A percentile compares a stretch with the other conserved stretches of the same genome.
Conservation (phyloP, 2,888 invertebrate genomes). For the Eupithecia subfuscata region DNA sequence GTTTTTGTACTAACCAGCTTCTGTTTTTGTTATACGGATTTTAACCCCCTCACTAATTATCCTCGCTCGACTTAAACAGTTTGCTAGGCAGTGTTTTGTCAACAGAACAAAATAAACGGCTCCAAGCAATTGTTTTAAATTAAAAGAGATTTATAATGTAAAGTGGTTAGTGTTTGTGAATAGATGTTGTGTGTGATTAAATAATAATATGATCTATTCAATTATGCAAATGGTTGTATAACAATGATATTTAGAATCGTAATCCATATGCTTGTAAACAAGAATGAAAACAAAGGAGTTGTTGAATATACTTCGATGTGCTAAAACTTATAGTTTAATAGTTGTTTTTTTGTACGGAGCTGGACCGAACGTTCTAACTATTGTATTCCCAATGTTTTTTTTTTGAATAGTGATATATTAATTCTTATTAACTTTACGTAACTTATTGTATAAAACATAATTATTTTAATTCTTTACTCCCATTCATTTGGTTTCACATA, state of each 20-base stretch:
- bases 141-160: not conserved
- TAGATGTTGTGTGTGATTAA: not conserved
- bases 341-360: not conserved
- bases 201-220: not conserved
- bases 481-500: not conserved
- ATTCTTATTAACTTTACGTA: too few species aligned
- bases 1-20: constrained; percentile 44
- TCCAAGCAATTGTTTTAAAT: not conserved
- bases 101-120: not conserved
- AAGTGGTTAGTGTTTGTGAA: not conserved
- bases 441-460: not conserved
- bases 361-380: not conserved
- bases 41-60: not conserved
- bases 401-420: too few species aligned
- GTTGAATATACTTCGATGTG: not conserved
- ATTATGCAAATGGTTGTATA: not conserved
- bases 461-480: not conserved
- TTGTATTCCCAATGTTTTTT: not conserved
- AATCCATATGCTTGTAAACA: not conserved
- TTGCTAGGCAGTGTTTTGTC: not conserved
- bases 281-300: not conserved
- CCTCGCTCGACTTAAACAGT: not conserved
- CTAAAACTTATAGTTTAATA: not conserved
- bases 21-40: not conserved
- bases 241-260: not conserved